Base-by-base conservation (phyloP, 2,113 vertebrate species). In the Aramus guarauna region DNA sequence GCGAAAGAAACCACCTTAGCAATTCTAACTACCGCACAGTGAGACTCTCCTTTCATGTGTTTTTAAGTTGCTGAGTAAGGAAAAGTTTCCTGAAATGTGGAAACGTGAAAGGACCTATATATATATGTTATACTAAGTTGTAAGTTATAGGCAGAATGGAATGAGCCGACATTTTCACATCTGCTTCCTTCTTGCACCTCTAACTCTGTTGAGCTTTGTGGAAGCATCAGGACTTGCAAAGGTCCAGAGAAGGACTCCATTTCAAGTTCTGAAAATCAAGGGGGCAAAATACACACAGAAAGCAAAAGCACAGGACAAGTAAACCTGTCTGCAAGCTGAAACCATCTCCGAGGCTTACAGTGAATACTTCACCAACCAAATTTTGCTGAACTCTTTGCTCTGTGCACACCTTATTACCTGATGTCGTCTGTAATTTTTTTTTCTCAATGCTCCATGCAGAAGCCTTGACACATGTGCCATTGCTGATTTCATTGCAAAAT, bases 271-370 rank as follows among this genome's bases (percentile, higher is more conserved):
- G 45, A 80, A 92, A 94, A 85, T 58, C 48, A 52, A 58, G 11
- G 3, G 6, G 21, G 14, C 23, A 56, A 88, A 52, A 69, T 19
- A 29, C 13, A 59, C 30, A 69, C 4, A 48, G 73, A 88, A 79
- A 56, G 4, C 8, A 66, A 66, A 84, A 86, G 6, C 47, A 76
- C 3, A 81, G 52, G 76, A 63, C 9, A 85, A 82, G 18, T 3
- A 92, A 85, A 66, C 5, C 4, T 3, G 14, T 29, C 34, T 63
- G 7, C 9, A 80, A 55, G 20, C 20, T 34, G 16, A 87, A 90
- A 78, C 22, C 1, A 22, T 34, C 9, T 77, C n/a, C 32, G 8
- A 62, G 14, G 13, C 11, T 26, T 4, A 56, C 12, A 45, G 0
- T 6, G 13, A 74, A 34, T 11, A 5, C 2, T 43, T 60, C 32